Evolutionary conservation across 30 jellyfish, hydroid and myxozoan genomes (phyloP).

Genomic region (Mastigias papua): DNA sequence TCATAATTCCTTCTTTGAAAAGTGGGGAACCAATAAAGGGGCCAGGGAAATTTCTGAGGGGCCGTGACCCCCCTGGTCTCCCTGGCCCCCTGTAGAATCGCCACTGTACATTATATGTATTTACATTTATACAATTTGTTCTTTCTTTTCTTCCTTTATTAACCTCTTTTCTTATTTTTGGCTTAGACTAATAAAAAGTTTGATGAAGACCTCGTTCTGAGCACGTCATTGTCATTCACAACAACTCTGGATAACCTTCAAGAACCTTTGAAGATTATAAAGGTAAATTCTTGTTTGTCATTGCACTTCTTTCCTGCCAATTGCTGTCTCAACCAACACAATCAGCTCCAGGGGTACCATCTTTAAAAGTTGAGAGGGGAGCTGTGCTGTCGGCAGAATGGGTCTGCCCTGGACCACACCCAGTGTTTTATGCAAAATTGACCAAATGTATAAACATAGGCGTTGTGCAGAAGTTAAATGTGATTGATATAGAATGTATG

Average conservation of each 20-base stretch:
- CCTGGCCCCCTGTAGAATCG: neutral
- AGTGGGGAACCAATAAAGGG: too few species aligned
- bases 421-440: too few species aligned
- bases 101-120: too few species aligned
- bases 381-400: too few species aligned
- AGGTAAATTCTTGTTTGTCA: conserved; percentile 11
- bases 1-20: too few species aligned
- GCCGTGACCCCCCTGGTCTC: neutral
- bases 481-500: too few species aligned
- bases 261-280: conserved; percentile 25
- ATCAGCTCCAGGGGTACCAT: neutral
- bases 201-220: conserved; percentile 45
- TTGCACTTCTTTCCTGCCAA: too few species aligned
- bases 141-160: neutral
- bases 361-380: too few species aligned
- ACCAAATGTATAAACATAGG: too few species aligned
- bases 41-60: neutral
- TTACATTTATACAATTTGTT: neutral
- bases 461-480: too few species aligned
- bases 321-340: too few species aligned
- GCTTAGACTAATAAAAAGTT: conserved; percentile 22
- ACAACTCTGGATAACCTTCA: conserved; percentile 34
- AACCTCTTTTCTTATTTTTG: neutral
- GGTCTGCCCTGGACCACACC: too few species aligned
- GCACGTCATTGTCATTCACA: conserved; percentile 66